phyloP scores from a whole-genome alignment of 2,888 invertebrate species.

The Leptinotarsa haldemani region DNA sequence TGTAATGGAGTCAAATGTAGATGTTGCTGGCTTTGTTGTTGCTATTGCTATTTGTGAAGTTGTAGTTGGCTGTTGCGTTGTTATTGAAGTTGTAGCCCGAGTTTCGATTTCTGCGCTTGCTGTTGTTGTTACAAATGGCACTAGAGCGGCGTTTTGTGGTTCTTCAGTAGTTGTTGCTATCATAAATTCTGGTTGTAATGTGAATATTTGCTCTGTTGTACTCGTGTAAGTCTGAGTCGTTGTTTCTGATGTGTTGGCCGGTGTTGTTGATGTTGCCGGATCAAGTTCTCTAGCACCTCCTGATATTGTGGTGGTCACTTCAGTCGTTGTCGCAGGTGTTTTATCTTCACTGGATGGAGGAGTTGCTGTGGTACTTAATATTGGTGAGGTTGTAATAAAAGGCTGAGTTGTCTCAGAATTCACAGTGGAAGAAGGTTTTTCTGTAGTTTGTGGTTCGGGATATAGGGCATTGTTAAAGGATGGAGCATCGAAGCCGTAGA shows the following conservation, averaged over 20 bases:
- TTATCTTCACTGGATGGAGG: conserved; percentile 16
- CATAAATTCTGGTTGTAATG: conserved; percentile 51
- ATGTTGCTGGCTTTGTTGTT: conserved; percentile 15
- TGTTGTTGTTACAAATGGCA: neutral
- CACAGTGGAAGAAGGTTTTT: conserved; percentile 40
- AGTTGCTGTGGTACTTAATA: conserved; percentile 28
- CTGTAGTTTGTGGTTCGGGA: conserved; percentile 57
- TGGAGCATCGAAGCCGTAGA: conserved; percentile 85
- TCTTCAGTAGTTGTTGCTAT: conserved; percentile 46
- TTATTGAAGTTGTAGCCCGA: neutral
- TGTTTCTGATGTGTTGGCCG: neutral
- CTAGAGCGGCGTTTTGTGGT: conserved; percentile 44
- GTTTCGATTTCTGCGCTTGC: neutral
- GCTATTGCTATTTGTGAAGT: conserved; percentile 28
- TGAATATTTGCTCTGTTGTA: conserved; percentile 48
- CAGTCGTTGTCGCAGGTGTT: conserved; percentile 50
- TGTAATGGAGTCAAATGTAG: conserved; percentile 20
- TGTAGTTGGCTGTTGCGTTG: neutral
- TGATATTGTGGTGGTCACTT: conserved; percentile 40
- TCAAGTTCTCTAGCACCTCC: conserved; percentile 17
- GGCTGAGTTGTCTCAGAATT: conserved; percentile 27
- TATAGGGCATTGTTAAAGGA: conserved; percentile 62
- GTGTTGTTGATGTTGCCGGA: neutral
- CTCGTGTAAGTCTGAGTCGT: conserved; percentile 11
- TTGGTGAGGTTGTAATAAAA: conserved; percentile 31